Base-by-base conservation (phyloP, 2,113 vertebrate species). In the Sinocyclocheilus rhinocerous region DNA sequence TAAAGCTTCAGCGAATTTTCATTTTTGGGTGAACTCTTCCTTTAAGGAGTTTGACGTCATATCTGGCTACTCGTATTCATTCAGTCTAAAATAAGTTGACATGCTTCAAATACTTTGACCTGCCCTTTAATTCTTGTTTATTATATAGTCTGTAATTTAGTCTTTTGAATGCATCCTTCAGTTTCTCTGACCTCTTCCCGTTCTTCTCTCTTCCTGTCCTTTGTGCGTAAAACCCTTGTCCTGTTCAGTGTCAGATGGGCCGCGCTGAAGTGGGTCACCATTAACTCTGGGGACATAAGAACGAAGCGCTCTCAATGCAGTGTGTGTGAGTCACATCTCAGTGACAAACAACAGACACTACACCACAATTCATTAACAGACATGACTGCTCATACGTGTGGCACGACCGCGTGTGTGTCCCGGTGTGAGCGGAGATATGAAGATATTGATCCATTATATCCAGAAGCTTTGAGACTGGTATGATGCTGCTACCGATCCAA, bases 321-420 rank as follows among this genome's bases (percentile, higher is more conserved):
- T n/a, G n/a, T n/a, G n/a, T n/a, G n/a, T n/a, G n/a, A n/a, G n/a
- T n/a, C n/a, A n/a, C n/a, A n/a, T n/a, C n/a, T n/a, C n/a, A n/a
- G n/a, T n/a, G n/a, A n/a, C n/a, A n/a, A n/a, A n/a, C n/a, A 80
- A 80, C 55, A 80, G 77, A 80, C 20, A 2, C 55, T 33, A 42
- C 22, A 59, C 12, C 55, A 15, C 33, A n/a, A 42, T 79, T n/a
- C 22, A 80, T 80, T 80, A 61, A 2, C 52, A 80, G 55, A 61
- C 12, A 80, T 13, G 33, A 79, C 33, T 42, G 55, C 26, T 78
- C 26, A 1, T 48, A 48, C 1, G 42, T 48, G 72, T 76, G 42
- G n/a, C 72, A 15, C n/a, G 13, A 26, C 2, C 42, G 2, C 22
- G 16, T 48, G 42, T 48, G 16, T 77, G 48, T 77, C 42, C 26